A percentile compares a stretch with the other conserved stretches of the same genome.
Evolutionary conservation across 2,888 invertebrate species (phyloP).

Genomic region (Orthonevra nobilis): DNA sequence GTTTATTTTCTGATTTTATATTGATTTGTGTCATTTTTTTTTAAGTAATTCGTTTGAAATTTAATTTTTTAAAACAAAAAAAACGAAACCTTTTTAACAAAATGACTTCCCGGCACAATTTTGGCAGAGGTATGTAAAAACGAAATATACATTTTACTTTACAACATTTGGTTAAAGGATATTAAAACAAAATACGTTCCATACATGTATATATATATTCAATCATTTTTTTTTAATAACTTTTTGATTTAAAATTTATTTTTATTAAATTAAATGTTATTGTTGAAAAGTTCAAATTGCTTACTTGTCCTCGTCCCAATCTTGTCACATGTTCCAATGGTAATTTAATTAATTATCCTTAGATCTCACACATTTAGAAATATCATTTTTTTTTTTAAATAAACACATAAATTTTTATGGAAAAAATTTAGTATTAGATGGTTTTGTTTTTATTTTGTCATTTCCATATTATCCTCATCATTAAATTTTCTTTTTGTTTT

Average conservation of each 20-base stretch:
- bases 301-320: slow-evolving; percentile 64
- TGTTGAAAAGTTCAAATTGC: slow-evolving; percentile 60
- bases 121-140: slow-evolving; percentile 80
- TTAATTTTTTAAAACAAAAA: slow-evolving; percentile 48
- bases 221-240: slow-evolving; percentile 31
- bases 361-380: slow-evolving; percentile 18
- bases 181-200: slow-evolving; percentile 12
- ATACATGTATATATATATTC: slow-evolving; percentile 19
- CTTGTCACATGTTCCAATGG: slow-evolving; percentile 50
- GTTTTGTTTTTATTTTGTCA: slow-evolving; percentile 14
- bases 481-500: slow-evolving; percentile 2
- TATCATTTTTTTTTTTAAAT: not conserved
- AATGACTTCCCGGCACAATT: slow-evolving; percentile 81
- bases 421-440: not conserved
- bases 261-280: slow-evolving; percentile 33
- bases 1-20: slow-evolving; percentile 36
- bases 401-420: not conserved
- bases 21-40: slow-evolving; percentile 33
- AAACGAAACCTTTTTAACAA: slow-evolving; percentile 71
- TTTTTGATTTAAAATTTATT: slow-evolving; percentile 9
- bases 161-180: no score
- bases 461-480: slow-evolving; percentile 31
- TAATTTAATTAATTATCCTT: slow-evolving; percentile 6
- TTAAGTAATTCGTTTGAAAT: slow-evolving; percentile 46
- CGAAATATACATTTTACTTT: slow-evolving; percentile 57